Evolutionary conservation across 2,797 vertebrate species (phyloP).

Genomic region (Anas georgica): DNA sequence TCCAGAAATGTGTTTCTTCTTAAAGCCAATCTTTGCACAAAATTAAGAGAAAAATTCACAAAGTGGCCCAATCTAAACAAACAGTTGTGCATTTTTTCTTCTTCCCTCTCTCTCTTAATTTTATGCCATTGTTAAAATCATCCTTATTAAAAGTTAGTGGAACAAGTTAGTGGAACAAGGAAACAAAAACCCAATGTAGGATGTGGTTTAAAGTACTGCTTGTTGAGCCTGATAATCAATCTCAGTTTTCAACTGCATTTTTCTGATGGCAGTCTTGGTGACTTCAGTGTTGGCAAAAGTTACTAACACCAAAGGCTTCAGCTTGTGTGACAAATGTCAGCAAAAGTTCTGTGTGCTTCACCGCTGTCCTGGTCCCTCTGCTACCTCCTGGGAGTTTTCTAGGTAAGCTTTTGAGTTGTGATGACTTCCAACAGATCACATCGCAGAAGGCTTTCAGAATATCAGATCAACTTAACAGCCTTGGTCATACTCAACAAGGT

Average conservation of each 20-base stretch:
- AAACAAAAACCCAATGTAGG: background rate
- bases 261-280: background rate
- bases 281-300: background rate
- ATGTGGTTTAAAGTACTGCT: background rate
- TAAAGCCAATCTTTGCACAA: conserved; percentile 56
- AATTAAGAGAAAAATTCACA: conserved; percentile 56
- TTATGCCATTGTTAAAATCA: conserved; percentile 28
- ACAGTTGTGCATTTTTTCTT: background rate
- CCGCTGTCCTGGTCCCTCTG: background rate
- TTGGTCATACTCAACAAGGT: background rate
- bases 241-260: background rate
- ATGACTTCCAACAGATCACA: background rate
- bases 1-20: conserved; percentile 67
- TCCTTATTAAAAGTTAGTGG: background rate
- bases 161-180: conserved; percentile 3
- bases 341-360: background rate
- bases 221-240: background rate
- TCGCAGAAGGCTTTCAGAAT: background rate
- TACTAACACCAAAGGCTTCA: background rate
- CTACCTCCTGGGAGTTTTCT: background rate
- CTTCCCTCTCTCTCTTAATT: background rate
- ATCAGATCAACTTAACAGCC: background rate
- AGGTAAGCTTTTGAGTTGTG: background rate
- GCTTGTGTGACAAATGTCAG: background rate
- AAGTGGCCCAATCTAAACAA: conserved; percentile 60